phyloP scores from a whole-genome alignment of 2,113 vertebrate species.

The Cnemophilus loriae region DNA sequence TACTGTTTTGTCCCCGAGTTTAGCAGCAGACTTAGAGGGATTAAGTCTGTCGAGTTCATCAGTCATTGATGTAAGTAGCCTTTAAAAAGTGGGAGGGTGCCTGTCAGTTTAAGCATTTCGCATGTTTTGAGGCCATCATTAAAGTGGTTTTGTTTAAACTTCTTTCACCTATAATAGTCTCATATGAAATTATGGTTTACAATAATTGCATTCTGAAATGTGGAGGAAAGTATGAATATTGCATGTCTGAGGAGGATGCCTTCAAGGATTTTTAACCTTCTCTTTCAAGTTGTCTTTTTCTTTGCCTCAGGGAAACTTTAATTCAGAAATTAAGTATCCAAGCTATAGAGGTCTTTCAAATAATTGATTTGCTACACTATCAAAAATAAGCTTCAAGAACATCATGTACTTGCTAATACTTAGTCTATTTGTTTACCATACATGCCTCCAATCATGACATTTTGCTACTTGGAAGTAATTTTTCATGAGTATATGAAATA shows the following conservation, averaged over 20 bases:
- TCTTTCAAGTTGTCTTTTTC: background rate
- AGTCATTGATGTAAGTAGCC: constrained; percentile 81
- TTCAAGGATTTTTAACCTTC: background rate
- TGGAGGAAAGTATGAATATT: background rate
- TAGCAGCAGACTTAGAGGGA: constrained; percentile 88
- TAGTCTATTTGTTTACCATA: background rate
- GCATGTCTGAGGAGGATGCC: background rate
- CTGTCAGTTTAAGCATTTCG: background rate
- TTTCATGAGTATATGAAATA: background rate
- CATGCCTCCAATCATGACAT: background rate
- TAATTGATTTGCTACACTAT: background rate
- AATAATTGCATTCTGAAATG: background rate
- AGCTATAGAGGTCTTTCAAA: background rate
- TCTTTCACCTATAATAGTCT: background rate
- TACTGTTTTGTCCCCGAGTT: constrained; percentile 75
- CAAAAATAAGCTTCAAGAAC: background rate
- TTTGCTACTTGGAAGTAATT: background rate
- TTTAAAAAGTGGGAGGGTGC: background rate
- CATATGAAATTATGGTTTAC: background rate
- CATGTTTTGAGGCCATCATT: background rate
- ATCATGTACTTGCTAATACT: background rate
- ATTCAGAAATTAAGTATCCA: background rate
- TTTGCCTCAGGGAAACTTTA: background rate
- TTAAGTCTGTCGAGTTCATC: constrained; percentile 81
- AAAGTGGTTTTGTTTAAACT: background rate